Conservation (phyloP, 2,113 vertebrate species). For the Cariama cristata region DNA sequence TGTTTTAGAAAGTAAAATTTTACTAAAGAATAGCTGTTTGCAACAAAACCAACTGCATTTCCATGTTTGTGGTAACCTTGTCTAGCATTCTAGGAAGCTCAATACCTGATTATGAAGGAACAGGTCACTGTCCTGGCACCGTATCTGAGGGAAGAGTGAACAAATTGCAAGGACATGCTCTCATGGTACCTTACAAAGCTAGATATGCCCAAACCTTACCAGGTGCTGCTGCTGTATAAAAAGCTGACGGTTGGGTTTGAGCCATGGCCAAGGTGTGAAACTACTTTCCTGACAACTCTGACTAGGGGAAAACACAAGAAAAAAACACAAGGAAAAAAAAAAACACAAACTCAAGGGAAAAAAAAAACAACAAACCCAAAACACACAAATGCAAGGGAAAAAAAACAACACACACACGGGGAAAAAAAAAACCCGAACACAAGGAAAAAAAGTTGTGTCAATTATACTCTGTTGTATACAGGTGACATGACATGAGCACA, state of each 20-base stretch:
- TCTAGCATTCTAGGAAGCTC: neutral
- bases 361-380: fast-evolving
- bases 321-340: no score
- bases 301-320: neutral
- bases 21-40: neutral
- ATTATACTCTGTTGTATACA: neutral
- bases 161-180: neutral
- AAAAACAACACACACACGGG: no score
- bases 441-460: no score
- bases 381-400: no score
- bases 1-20: neutral
- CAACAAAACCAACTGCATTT: neutral
- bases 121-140: neutral
- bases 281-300: neutral
- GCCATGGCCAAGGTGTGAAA: neutral
- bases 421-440: no score
- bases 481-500: neutral
- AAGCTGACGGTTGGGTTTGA: neutral
- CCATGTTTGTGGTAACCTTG: neutral
- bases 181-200: fast-evolving
- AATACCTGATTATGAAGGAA: neutral
- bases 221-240: neutral
- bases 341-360: fast-evolving
- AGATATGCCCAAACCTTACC: neutral
- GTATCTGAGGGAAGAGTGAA: neutral